Conservation (phyloP, 2,797 vertebrate genomes). For the Danio jaintianensis region DNA sequence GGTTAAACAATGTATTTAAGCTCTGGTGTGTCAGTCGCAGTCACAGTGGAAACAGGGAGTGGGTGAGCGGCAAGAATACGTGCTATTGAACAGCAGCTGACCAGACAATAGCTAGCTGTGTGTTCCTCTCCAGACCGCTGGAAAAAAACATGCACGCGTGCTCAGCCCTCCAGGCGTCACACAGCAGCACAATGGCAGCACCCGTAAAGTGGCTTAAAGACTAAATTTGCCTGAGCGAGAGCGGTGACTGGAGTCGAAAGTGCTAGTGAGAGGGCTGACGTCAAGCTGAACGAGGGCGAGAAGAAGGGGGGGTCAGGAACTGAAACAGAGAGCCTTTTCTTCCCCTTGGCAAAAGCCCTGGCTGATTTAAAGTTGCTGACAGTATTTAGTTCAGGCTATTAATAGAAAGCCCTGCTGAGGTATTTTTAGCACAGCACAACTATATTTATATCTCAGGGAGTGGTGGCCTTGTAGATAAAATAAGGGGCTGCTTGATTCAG, state of each 20-base stretch:
- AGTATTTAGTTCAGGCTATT: slow-evolving; percentile 62
- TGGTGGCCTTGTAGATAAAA: slow-evolving; percentile 59
- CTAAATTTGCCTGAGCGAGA: slow-evolving; percentile 36
- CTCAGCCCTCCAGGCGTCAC: slow-evolving; percentile 52
- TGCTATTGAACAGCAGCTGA: slow-evolving; percentile 53
- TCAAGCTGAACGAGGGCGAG: slow-evolving; percentile 41
- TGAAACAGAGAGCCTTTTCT: slow-evolving; percentile 65
- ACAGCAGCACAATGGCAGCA: slow-evolving; percentile 60
- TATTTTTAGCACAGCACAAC: slow-evolving; percentile 64
- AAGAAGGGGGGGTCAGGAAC: slow-evolving; percentile 4
- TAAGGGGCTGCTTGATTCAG: slow-evolving; percentile 49
- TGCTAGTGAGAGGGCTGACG: slow-evolving; percentile 48
- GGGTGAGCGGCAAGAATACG: slow-evolving; percentile 51
- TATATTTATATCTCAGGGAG: slow-evolving; percentile 67
- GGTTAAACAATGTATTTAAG: slow-evolving; percentile 2
- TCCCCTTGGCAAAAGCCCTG: slow-evolving; percentile 56
- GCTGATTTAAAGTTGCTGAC: slow-evolving; percentile 58
- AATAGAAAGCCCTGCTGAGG: slow-evolving; percentile 56
- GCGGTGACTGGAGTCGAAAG: slow-evolving; percentile 41
- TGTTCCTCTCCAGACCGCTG: slow-evolving; percentile 56
- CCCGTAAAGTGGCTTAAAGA: slow-evolving; percentile 50
- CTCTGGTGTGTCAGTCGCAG: not conserved
- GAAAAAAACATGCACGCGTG: slow-evolving; percentile 57
- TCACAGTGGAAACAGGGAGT: slow-evolving; percentile 40
- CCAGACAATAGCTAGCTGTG: slow-evolving; percentile 62